Evolutionary conservation across 2,888 invertebrate genomes (phyloP), one percentile per base, ranked within the genome.

Genomic region (Eupithecia abbreviata): DNA sequence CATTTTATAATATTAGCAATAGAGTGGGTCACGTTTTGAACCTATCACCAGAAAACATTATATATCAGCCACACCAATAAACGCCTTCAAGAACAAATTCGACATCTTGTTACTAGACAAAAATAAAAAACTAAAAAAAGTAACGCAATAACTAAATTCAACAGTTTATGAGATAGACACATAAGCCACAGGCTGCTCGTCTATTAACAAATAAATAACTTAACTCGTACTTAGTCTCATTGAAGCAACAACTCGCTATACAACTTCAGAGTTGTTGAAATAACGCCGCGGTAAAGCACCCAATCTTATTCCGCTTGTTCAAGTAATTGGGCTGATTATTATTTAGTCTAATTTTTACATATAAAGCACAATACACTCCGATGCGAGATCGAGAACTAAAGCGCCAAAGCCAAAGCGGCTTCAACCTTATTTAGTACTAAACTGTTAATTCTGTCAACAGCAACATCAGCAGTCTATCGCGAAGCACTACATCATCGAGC

Each of bases 381-480:
- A 30, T 30, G 15, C 51, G n/a, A n/a, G 51, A 51, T 51, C 15
- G 6, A 51, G 51, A 51, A 51, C 4, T 51, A 51, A 6, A 51
- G 51, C n/a, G n/a, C n/a, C n/a, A n/a, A n/a, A n/a, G n/a, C n/a
- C n/a, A 51, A 2, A 15, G 15, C 15, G n/a, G 51, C 51, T 15
- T 51, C 51, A 51, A 15, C 51, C 4, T 15, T 15, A 5, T 51
- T 51, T 4, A 51, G 51, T 51, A 51, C 6, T 70, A 13, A 58
- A 58, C 30, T 58, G 58, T 51, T 55, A 47, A 15, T 72, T 7
- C 78, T 86, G 84, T 80, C 82, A 84, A 96, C 96, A 98, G 97
- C 95, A 98, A 97, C 94, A 97, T 98, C 89, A 97, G 97, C 95
- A 98, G 97, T 91, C 93, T 98, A 89, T 98, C 97, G 85, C 96